These are phyloP conservation scores for Drosophila lowei DNA, from an alignment of 1,140 invertebrate genomes.

Conservation along the genomic window DNA sequence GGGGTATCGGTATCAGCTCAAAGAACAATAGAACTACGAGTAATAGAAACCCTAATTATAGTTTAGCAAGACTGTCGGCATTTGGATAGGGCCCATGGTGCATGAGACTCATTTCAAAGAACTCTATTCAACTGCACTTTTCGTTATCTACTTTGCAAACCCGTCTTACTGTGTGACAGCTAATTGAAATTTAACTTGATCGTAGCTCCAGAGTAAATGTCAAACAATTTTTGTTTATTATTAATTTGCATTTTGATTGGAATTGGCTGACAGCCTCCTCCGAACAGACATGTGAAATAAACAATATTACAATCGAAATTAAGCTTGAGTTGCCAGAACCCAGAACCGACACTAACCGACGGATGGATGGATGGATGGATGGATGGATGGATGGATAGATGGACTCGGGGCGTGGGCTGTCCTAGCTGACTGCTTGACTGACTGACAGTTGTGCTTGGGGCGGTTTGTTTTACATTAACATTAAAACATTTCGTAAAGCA, in stretches of 20 bases:
- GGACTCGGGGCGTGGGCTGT: too few relatives aligned
- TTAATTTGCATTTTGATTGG: conserved; percentile 81
- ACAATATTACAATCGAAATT: conserved; percentile 55
- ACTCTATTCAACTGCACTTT: conserved; percentile 1
- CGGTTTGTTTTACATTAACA: conserved; percentile 44
- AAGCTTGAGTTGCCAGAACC: conserved; percentile 32
- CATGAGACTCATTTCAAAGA: too few relatives aligned
- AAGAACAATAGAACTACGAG: too few relatives aligned
- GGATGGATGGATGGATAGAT: too few relatives aligned
- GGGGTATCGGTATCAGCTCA: too few relatives aligned
- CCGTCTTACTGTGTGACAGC: conserved; percentile 56
- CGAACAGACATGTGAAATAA: conserved; percentile 55
- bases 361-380: background rate
- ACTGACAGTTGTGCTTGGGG: conserved; percentile 30
- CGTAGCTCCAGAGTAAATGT: conserved; percentile 45
- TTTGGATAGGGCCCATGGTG: too few relatives aligned
- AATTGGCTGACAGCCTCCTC: conserved; percentile 56
- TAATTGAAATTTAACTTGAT: conserved; percentile 61
- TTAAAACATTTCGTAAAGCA: conserved; percentile 38
- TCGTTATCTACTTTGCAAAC: conserved; percentile 29
- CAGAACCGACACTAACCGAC: conserved; percentile 39
- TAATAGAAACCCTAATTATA: too few relatives aligned
- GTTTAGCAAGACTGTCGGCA: too few relatives aligned
- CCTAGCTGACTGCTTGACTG: conserved; percentile 30
- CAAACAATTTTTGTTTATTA: conserved; percentile 76